Conservation (phyloP, 64 coral and sea anemone genomes). For the Platygyra sinensis region DNA sequence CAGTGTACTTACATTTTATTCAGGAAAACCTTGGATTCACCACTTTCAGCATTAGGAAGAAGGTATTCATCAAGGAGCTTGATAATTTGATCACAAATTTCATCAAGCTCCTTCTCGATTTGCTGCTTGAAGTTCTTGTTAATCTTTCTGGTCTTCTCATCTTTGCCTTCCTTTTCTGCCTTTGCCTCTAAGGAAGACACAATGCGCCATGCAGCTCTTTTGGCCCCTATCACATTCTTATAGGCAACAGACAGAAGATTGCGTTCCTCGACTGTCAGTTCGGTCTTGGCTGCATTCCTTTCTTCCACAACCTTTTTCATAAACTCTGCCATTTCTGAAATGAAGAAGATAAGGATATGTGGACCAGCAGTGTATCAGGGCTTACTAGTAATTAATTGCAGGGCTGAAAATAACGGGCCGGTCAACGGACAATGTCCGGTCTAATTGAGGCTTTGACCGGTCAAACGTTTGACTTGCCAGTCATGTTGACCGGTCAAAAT, state of each 20-base stretch:
- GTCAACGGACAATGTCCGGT: too few species aligned
- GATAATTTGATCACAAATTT: constrained; percentile 68
- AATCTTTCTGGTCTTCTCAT: constrained; percentile 2
- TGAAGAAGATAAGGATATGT: neutral
- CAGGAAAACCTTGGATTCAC: constrained; percentile 69
- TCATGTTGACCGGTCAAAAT: too few species aligned
- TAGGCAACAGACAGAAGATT: constrained; percentile 98
- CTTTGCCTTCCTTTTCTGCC: constrained; percentile 13
- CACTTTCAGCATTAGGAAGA: neutral
- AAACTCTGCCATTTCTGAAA: constrained; percentile 79
- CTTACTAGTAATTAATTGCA: too few species aligned
- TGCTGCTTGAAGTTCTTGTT: constrained; percentile 28
- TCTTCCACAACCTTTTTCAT: constrained; percentile 87
- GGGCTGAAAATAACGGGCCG: too few species aligned
- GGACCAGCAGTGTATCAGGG: too few species aligned
- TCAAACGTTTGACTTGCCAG: too few species aligned
- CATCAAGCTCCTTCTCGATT: constrained; percentile 60
- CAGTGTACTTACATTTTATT: constrained; percentile 78
- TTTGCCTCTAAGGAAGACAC: constrained; percentile 75
- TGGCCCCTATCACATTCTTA: constrained; percentile 94
- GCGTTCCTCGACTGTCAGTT: constrained; percentile 89
- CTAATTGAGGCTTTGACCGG: too few species aligned
- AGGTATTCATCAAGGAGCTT: constrained; percentile 33
- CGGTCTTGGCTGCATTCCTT: neutral
- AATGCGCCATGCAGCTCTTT: constrained; percentile 93